Percentiles rank a stretch among this genome's conserved stretches.
Evolutionary conservation across 2,797 vertebrate genomes (phyloP).

Genomic region (Thunnus albacares): DNA sequence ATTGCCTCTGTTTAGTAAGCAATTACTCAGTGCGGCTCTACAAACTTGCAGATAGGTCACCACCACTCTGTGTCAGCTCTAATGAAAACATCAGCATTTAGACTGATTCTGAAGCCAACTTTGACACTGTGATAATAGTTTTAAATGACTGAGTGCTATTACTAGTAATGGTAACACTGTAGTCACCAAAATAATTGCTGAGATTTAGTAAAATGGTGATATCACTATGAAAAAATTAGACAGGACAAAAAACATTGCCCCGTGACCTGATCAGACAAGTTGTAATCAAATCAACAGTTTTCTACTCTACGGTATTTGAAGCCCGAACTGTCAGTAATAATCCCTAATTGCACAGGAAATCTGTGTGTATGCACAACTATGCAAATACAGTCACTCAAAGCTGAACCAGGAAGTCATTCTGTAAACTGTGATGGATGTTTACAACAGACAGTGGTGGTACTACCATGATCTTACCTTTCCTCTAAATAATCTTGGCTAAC

Average conservation of each 20-base stretch:
- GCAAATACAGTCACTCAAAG: neutral
- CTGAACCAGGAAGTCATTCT: neutral
- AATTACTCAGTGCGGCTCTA: constrained; percentile 17
- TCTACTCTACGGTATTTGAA: too few species aligned
- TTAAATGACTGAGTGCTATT: neutral
- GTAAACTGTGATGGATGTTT: neutral
- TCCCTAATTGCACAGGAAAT: neutral
- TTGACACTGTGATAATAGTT: constrained; percentile 23
- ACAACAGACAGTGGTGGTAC: neutral
- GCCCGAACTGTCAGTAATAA: neutral
- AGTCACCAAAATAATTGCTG: neutral
- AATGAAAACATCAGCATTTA: constrained; percentile 31
- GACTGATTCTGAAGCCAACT: neutral
- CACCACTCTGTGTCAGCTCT: neutral
- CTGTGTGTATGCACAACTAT: neutral
- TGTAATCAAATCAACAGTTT: too few species aligned
- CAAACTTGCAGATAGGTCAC: constrained; percentile 11
- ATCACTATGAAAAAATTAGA: neutral
- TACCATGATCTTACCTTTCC: neutral
- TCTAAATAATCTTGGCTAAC: constrained; percentile 1
- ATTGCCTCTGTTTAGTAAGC: constrained; percentile 26
- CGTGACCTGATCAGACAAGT: neutral
- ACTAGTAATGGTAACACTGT: neutral
- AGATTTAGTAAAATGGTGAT: neutral
- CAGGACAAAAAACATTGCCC: neutral